These are phyloP conservation scores for Microcebus murinus DNA, from an alignment of 2,113 vertebrate genomes.

Conservation along the genomic window DNA sequence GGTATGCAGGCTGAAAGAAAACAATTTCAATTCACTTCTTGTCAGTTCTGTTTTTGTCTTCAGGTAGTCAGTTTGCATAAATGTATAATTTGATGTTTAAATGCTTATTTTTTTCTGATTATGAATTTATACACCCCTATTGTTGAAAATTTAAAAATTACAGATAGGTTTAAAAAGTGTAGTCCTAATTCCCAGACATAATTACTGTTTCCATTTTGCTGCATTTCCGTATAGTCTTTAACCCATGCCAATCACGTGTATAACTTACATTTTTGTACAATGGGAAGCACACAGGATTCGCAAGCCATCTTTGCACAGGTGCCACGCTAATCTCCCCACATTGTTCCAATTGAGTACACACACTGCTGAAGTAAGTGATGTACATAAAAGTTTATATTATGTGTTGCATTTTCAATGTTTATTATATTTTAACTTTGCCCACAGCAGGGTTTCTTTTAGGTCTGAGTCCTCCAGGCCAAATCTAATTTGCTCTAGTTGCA, in stretches of 20 bases:
- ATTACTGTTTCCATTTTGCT: background rate
- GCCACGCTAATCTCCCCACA: background rate
- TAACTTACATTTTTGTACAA: background rate
- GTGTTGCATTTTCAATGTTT: background rate
- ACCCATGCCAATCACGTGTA: background rate
- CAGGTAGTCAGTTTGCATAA: background rate
- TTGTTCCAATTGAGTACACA: background rate
- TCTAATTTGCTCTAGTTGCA: conserved; percentile 45
- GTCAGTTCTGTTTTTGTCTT: conserved; percentile 13
- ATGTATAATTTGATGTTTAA: conserved; percentile 12
- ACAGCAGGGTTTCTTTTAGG: conserved; percentile 37
- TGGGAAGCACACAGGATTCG: background rate
- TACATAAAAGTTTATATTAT: background rate
- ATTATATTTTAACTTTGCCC: conserved; percentile 44
- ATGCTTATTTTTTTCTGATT: conserved; percentile 20
- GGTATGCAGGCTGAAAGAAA: background rate
- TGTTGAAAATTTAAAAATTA: background rate
- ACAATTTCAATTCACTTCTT: background rate
- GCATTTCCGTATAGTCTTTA: background rate
- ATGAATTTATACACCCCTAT: background rate
- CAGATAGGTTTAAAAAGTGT: background rate
- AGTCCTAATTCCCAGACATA: background rate
- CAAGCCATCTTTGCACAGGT: background rate
- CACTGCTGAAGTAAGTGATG: background rate
- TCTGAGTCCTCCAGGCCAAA: conserved; percentile 50